These are phyloP conservation scores for Macrophya alboannulata DNA, from an alignment of 2,888 invertebrate genomes.

Conservation along the genomic window DNA sequence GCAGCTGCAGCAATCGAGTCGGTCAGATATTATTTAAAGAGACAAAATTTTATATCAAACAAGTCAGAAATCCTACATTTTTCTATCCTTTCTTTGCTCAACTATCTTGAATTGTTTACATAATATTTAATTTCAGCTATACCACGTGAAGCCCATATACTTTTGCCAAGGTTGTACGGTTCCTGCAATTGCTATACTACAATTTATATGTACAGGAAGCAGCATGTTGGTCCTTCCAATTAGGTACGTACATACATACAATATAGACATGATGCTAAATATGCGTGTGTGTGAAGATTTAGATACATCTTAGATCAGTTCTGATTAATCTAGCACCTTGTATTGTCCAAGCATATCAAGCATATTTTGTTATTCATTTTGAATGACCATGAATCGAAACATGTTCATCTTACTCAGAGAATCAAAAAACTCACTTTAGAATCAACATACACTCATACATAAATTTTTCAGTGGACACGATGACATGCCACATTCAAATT, in stretches of 20 bases:
- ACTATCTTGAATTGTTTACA: conserved; percentile 9
- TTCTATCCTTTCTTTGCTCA: background rate
- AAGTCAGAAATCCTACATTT: background rate
- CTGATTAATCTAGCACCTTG: background rate
- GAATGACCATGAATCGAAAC: background rate
- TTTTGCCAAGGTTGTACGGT: conserved; percentile 65
- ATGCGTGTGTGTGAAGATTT: background rate
- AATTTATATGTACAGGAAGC: conserved; percentile 60
- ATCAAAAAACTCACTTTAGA: background rate
- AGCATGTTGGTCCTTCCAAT: conserved; percentile 66
- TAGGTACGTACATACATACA: no score
- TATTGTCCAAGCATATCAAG: background rate
- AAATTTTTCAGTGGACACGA: conserved; percentile 63
- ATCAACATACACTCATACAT: background rate
- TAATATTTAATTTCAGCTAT: conserved; percentile 61
- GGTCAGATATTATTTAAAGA: conserved; percentile 56
- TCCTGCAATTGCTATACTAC: conserved; percentile 65
- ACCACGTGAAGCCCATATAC: conserved; percentile 62
- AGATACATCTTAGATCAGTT: background rate
- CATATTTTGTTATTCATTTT: background rate
- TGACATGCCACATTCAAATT: conserved; percentile 54
- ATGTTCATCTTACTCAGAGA: background rate
- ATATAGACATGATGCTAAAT: conserved; percentile 30
- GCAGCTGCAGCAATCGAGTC: conserved; percentile 65
- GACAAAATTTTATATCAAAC: background rate